Conservation (phyloP, 2,113 vertebrate species). For the Mesocricetus auratus region DNA sequence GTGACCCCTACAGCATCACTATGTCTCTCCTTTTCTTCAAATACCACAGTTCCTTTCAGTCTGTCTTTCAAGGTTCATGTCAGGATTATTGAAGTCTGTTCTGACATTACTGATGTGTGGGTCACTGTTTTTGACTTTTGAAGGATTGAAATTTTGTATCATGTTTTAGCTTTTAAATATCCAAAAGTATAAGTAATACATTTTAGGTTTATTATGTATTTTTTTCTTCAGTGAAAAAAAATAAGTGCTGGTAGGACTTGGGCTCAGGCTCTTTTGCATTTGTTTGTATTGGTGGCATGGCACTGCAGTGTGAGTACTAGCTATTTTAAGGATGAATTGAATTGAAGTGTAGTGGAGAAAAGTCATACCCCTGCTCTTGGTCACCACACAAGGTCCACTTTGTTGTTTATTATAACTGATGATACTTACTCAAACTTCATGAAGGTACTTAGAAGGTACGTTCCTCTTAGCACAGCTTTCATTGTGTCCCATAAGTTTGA, state of each 20-base stretch:
- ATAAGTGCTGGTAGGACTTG: neutral
- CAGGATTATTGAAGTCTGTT: neutral
- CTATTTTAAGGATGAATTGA: constrained; percentile 18
- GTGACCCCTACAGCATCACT: neutral
- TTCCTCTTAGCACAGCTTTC: no score
- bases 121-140: neutral
- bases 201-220: neutral
- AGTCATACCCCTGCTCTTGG: neutral
- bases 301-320: neutral
- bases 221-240: constrained; percentile 3
- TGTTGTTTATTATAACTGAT: neutral
- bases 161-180: constrained; percentile 42
- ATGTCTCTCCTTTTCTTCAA: neutral
- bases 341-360: neutral
- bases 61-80: neutral
- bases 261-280: neutral
- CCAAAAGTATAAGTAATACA: neutral
- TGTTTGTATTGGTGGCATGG: neutral
- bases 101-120: neutral
- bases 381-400: neutral
- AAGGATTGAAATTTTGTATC: neutral
- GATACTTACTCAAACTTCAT: neutral
- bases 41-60: neutral
- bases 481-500: no score
- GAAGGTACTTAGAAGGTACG: no score